phyloP scores from a whole-genome alignment of 2,888 invertebrate species.

The Pollenia griseotomentosa region DNA sequence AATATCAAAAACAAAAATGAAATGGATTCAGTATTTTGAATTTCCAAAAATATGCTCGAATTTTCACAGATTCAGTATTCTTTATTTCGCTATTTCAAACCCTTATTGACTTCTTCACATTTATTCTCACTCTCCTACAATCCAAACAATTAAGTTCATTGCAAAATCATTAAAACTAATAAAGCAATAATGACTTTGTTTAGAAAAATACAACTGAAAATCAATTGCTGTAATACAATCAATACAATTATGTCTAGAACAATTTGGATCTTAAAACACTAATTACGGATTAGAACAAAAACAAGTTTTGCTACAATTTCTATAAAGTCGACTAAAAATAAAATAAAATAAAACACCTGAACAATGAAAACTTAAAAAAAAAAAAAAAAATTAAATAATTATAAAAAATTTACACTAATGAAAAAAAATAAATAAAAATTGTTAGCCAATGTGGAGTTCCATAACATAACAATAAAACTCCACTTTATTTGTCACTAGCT shows the following conservation, averaged over 20 bases:
- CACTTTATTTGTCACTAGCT: too few species aligned
- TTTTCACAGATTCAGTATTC: too few species aligned
- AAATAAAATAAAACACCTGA: conserved; percentile 14
- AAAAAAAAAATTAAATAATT: conserved; percentile 60
- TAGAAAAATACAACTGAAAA: neutral
- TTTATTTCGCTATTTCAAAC: too few species aligned
- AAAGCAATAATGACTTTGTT: conserved; percentile 50
- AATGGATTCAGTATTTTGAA: too few species aligned
- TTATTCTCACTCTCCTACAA: conserved; percentile 28
- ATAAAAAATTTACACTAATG: conserved; percentile 36
- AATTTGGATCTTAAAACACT: conserved; percentile 43
- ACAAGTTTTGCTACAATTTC: conserved; percentile 52
- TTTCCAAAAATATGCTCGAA: too few species aligned
- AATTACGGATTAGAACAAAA: conserved; percentile 54
- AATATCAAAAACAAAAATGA: too few species aligned
- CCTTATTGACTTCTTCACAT: too few species aligned
- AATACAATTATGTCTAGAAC: conserved; percentile 55
- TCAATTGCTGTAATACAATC: conserved; percentile 48
- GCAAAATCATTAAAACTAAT: conserved; percentile 21
- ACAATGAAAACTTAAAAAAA: conserved; percentile 43
- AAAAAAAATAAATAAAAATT: conserved; percentile 49
- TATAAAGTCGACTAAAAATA: neutral
- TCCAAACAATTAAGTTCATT: neutral
- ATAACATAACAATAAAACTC: too few species aligned
- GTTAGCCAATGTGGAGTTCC: too few species aligned